A percentile compares a stretch with the other conserved stretches of the same genome.
Evolutionary conservation across 2,888 invertebrate genomes (phyloP).

Genomic region (Athalia circularis): DNA sequence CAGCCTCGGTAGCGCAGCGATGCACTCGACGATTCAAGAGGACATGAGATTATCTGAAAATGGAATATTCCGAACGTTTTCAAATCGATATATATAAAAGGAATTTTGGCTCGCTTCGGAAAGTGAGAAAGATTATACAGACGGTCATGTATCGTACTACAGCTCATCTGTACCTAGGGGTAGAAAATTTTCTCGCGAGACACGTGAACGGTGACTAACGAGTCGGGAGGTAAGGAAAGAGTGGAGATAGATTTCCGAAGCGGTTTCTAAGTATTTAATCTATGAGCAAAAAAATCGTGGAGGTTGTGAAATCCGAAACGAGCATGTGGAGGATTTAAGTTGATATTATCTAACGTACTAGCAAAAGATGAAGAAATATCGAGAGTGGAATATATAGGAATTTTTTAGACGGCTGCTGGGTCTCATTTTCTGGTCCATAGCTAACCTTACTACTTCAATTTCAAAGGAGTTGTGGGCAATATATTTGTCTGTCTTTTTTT

Average conservation of each 20-base stretch:
- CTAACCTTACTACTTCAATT: constrained; percentile 33
- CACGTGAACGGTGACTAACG: no score
- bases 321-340: no score
- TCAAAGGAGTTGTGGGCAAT: constrained; percentile 24
- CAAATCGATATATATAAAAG: constrained; percentile 19
- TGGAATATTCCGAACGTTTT: constrained; percentile 30
- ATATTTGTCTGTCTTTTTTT: constrained; percentile 5
- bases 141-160: no score
- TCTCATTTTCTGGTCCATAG: not conserved
- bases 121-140: not conserved
- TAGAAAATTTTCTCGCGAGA: no score
- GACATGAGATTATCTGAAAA: not conserved
- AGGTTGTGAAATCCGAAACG: no score
- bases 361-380: no score
- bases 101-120: constrained; percentile 3
- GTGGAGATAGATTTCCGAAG: no score
- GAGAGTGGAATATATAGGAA: not conserved
- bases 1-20: not conserved
- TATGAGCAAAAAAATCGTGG: no score
- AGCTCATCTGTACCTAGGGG: no score
- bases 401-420: not conserved
- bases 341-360: no score
- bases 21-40: not conserved
- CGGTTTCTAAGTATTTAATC: no score
- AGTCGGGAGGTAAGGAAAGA: no score